phyloP scores from a whole-genome alignment of 35 echinoderm and acorn worm genomes.

The Stichopus chloronotus region DNA sequence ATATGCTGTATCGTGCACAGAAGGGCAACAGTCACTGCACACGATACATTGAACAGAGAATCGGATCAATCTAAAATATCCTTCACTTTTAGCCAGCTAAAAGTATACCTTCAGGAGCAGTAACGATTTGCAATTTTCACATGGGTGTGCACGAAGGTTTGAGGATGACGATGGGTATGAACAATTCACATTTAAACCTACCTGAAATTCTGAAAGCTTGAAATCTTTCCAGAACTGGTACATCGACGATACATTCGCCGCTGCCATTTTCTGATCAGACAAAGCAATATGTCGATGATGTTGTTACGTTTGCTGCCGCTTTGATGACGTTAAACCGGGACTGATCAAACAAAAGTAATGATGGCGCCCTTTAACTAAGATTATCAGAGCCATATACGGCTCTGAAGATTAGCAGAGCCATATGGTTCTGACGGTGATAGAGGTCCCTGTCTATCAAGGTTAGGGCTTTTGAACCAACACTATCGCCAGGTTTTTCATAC shows the following conservation, averaged over 20 bases:
- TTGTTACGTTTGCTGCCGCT: not conserved
- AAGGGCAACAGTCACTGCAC: not conserved
- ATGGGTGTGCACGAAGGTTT: not conserved
- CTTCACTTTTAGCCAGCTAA: slow-evolving; percentile 40
- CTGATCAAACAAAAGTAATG: not conserved
- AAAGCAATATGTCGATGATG: slow-evolving; percentile 58
- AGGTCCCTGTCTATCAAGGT: too few species aligned
- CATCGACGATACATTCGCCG: slow-evolving; percentile 98
- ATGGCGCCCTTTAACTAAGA: not conserved
- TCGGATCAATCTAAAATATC: slow-evolving; percentile 69
- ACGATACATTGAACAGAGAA: slow-evolving; percentile 57
- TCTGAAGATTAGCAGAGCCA: too few species aligned
- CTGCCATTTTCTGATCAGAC: slow-evolving; percentile 91
- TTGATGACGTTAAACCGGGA: not conserved
- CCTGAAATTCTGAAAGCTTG: slow-evolving; percentile 94
- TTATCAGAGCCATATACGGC: not conserved
- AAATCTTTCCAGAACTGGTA: slow-evolving; percentile 99
- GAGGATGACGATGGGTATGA: not conserved
- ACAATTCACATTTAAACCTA: slow-evolving; percentile 44
- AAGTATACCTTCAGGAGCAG: not conserved
- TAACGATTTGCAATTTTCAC: not conserved
- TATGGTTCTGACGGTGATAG: too few species aligned
- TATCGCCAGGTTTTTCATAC: too few species aligned
- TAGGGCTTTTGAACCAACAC: too few species aligned
- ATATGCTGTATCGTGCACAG: not conserved